These are phyloP conservation scores for Peromyscus maniculatus DNA, from an alignment of 2,113 vertebrate genomes.

Conservation along the genomic window DNA sequence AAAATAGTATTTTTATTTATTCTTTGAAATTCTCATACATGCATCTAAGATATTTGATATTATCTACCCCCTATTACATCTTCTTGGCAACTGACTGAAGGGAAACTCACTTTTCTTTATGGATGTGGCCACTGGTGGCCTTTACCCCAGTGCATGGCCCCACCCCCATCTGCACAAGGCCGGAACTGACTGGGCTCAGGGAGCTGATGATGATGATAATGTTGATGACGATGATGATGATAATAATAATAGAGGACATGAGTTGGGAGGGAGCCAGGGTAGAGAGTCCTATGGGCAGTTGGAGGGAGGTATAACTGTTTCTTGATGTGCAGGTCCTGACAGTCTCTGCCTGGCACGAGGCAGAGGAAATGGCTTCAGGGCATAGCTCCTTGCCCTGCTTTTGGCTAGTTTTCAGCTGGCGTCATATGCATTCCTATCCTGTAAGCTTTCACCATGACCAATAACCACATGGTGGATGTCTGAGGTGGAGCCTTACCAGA, in stretches of 20 bases:
- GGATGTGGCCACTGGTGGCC: background rate
- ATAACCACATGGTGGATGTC: background rate
- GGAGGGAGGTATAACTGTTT: background rate
- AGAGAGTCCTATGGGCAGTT: background rate
- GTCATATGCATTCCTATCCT: conserved; percentile 5
- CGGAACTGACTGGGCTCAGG: background rate
- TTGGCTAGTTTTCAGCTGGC: background rate
- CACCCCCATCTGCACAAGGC: background rate
- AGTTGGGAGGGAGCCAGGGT: background rate
- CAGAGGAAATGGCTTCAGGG: background rate
- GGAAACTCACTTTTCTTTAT: background rate
- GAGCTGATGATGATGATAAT: too few relatives aligned
- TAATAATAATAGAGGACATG: background rate
- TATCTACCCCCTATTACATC: background rate
- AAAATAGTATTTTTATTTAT: background rate
- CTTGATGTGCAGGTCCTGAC: background rate
- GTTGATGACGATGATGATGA: background rate
- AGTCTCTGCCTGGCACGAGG: background rate
- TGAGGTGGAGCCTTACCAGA: background rate
- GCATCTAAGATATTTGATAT: background rate
- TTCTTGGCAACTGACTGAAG: background rate
- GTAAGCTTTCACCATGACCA: conserved; percentile 21
- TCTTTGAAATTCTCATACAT: background rate
- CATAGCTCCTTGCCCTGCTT: background rate
- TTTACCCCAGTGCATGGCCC: background rate